Evolutionary conservation across 2,113 vertebrate genomes (phyloP).

Genomic region (Scomber japonicus): DNA sequence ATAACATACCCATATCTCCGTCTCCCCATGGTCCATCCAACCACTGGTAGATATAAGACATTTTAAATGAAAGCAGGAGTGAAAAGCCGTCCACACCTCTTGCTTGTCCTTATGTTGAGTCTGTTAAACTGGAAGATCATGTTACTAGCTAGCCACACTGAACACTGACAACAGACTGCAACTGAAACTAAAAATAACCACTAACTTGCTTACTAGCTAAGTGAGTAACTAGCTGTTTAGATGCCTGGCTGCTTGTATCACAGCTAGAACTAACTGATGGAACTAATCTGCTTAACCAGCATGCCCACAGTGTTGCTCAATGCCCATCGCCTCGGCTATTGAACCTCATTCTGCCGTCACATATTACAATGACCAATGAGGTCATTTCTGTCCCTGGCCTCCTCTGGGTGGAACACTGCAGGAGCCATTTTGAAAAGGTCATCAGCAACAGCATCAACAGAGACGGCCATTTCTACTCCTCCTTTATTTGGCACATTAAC

Average conservation of each 20-base stretch:
- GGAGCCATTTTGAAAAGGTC: slow-evolving; percentile 26
- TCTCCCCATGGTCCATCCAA: slow-evolving; percentile 94
- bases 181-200: slow-evolving; percentile 22
- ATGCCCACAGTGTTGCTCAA: neutral
- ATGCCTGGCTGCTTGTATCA: neutral
- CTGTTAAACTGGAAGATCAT: slow-evolving; percentile 4
- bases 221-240: neutral
- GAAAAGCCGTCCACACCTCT: slow-evolving; percentile 15
- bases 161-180: slow-evolving; percentile 4
- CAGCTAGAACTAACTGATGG: too few species aligned
- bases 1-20: slow-evolving; percentile 91
- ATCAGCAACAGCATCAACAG: too few species aligned
- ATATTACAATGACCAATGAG: neutral
- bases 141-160: neutral
- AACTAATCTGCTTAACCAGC: too few species aligned
- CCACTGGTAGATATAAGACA: slow-evolving; percentile 89
- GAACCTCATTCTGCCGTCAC: neutral
- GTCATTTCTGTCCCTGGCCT: neutral
- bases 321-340: neutral
- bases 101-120: neutral
- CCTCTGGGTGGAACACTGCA: neutral
- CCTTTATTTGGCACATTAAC: too few species aligned
- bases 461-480: too few species aligned
- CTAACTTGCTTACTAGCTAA: neutral
- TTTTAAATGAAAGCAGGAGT: slow-evolving; percentile 49